Conservation (phyloP, 1,140 invertebrate genomes). For the Octopus bimaculoides region DNA sequence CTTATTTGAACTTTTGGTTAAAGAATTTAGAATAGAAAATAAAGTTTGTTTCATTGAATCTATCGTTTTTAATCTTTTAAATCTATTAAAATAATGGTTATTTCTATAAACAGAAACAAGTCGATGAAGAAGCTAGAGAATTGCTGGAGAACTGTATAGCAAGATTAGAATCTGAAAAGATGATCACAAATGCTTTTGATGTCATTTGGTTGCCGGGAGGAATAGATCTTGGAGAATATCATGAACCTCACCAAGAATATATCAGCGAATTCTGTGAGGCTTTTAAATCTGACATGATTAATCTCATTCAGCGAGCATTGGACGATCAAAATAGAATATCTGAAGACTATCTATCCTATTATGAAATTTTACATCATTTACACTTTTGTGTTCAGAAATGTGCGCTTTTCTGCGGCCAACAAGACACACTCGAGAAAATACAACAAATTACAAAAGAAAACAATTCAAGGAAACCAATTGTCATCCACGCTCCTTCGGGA, state of each 20-base stretch:
- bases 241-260: conserved; percentile 37
- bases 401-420: conserved; percentile 36
- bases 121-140: conserved; percentile 27
- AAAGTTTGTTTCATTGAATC: too few relatives aligned
- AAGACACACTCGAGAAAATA: conserved; percentile 26
- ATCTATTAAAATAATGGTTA: conserved; percentile 21
- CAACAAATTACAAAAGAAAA: conserved; percentile 33
- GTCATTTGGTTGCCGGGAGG: conserved; percentile 32
- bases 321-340: conserved; percentile 18
- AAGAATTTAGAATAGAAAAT: too few relatives aligned
- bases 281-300: conserved; percentile 34
- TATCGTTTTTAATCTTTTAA: conserved; percentile 12
- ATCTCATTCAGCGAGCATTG: conserved; percentile 32
- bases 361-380: conserved; percentile 92
- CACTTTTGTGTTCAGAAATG: conserved; percentile 70
- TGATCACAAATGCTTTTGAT: conserved; percentile 21
- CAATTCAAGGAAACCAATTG: conserved; percentile 29
- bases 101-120: conserved; percentile 17
- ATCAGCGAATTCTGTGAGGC: conserved; percentile 35
- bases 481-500: conserved; percentile 41
- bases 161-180: conserved; percentile 16
- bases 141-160: conserved; percentile 24
- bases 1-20: too few relatives aligned
- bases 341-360: conserved; percentile 36
- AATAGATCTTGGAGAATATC: conserved; percentile 27